Percentiles rank a stretch among this genome's conserved stretches.
These are phyloP conservation scores for Callosobruchus maculatus DNA, from an alignment of 2,888 invertebrate species.

Conservation along the genomic window DNA sequence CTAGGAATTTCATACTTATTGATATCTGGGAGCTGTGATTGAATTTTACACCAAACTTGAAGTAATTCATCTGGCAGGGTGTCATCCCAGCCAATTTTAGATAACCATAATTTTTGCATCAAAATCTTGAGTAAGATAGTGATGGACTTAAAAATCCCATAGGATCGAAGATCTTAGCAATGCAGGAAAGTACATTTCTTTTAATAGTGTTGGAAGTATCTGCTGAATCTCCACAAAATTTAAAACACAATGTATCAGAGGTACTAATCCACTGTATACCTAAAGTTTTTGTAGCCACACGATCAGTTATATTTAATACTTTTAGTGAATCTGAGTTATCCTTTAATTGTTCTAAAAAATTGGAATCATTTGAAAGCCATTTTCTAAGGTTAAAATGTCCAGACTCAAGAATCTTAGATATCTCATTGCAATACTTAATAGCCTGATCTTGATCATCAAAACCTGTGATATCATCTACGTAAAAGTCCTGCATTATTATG, in stretches of 20 bases:
- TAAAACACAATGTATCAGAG: not conserved
- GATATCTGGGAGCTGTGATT: too few relatives aligned
- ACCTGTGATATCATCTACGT: constrained; percentile 1
- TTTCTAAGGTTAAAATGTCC: not conserved
- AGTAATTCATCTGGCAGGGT: too few relatives aligned
- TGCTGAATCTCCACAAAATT: too few relatives aligned
- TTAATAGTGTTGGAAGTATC: too few relatives aligned
- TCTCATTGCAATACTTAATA: not conserved
- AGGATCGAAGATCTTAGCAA: too few relatives aligned
- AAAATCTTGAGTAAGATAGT: not conserved
- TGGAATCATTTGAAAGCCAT: not conserved
- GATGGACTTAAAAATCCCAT: too few relatives aligned
- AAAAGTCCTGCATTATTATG: not conserved
- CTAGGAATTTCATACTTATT: too few relatives aligned
- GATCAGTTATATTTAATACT: not conserved
- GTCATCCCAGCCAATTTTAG: constrained; percentile 1
- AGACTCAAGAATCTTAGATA: not conserved
- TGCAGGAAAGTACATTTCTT: too few relatives aligned
- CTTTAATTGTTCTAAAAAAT: not conserved
- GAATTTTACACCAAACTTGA: too few relatives aligned
- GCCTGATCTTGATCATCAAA: not conserved
- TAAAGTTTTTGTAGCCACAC: not conserved
- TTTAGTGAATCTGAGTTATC: not conserved
- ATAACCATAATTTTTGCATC: constrained; percentile 6
- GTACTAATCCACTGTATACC: not conserved